Conservation (phyloP, 2,113 vertebrate genomes). For the Gobio gobio region DNA sequence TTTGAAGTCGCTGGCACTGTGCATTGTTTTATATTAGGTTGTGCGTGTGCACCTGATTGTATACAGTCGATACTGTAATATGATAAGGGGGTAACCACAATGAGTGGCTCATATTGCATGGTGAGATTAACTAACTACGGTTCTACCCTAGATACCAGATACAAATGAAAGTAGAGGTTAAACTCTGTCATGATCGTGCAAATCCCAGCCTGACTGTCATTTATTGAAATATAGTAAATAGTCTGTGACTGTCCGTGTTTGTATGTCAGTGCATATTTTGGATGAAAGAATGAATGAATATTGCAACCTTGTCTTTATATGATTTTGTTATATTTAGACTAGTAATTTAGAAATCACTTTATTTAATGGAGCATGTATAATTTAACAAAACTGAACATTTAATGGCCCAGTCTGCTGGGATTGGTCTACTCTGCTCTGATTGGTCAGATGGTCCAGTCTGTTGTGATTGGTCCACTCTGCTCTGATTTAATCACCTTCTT, state of each 20-base stretch:
- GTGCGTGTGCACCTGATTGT: conserved; percentile 9
- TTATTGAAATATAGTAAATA: too few species aligned
- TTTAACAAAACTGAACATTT: too few species aligned
- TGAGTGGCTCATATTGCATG: conserved; percentile 50
- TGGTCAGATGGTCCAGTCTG: too few species aligned
- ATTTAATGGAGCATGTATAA: too few species aligned
- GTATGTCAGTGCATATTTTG: not conserved
- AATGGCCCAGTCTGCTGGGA: too few species aligned
- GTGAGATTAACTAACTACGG: conserved; percentile 30
- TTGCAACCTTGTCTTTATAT: too few species aligned
- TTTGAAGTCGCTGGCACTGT: not conserved
- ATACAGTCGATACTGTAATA: conserved; percentile 44
- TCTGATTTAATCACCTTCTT: too few species aligned
- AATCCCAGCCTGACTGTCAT: conserved; percentile 23
- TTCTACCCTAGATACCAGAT: conserved; percentile 46
- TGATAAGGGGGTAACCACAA: conserved; percentile 37
- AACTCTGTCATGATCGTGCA: conserved; percentile 7
- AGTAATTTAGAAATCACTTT: too few species aligned
- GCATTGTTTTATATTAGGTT: not conserved
- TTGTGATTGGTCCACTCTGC: too few species aligned
- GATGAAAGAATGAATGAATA: too few species aligned
- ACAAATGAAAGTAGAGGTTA: conserved; percentile 17
- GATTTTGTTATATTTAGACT: too few species aligned
- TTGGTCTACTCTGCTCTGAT: too few species aligned
- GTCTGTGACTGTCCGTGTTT: not conserved